These are phyloP conservation scores for Epizoanthus illoricatus DNA, from an alignment of 92 coral and sea anemone genomes.

Conservation along the genomic window DNA sequence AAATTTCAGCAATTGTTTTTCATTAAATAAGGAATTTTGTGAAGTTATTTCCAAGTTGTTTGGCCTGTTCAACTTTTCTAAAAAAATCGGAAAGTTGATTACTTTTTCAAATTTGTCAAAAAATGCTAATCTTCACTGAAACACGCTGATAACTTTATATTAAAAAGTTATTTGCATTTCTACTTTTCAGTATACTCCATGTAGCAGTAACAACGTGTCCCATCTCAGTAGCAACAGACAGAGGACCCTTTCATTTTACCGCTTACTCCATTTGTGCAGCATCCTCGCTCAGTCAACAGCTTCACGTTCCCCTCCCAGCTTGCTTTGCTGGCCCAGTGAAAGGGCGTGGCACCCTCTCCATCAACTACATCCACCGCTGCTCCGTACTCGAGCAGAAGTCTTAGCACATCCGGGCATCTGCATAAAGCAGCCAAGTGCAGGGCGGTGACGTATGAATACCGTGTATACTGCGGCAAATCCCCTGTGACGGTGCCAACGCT, in stretches of 20 bases:
- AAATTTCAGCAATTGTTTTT: no score
- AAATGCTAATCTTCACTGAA: no score
- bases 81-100: no score
- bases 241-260: conserved; percentile 25
- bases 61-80: no score
- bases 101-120: no score
- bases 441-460: conserved; percentile 17
- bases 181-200: no score
- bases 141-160: no score
- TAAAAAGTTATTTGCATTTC: no score
- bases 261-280: conserved; percentile 4
- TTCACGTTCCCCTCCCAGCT: neutral
- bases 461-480: conserved; percentile 11
- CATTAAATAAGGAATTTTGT: no score
- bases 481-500: neutral
- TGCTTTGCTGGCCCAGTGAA: conserved; percentile 27
- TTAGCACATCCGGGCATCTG: conserved; percentile 4
- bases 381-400: conserved; percentile 16
- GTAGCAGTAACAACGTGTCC: no score
- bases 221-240: conserved; percentile 4
- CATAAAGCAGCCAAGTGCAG: conserved; percentile 30
- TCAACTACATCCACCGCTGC: conserved; percentile 7
- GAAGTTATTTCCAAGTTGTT: no score
- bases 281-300: conserved; percentile 10
- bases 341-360: conserved; percentile 30